Conservation (phyloP, 2,888 invertebrate species). For the Ophioninae sp. region DNA sequence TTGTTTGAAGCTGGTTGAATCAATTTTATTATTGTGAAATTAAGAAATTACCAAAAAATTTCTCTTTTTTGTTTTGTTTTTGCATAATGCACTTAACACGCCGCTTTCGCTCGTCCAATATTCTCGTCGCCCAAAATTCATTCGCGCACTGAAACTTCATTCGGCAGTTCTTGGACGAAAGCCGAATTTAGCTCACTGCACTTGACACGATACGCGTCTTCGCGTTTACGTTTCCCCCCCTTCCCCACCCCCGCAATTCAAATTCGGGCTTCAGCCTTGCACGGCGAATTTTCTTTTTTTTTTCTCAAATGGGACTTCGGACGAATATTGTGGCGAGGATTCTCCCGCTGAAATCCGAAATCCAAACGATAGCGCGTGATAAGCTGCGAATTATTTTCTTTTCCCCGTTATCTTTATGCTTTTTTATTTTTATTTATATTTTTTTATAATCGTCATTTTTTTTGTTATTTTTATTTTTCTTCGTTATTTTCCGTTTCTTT, state of each 20-base stretch:
- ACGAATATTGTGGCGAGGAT: conserved; percentile 4
- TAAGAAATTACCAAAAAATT: too few relatives aligned
- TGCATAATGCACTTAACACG: too few relatives aligned
- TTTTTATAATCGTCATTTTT: too few relatives aligned
- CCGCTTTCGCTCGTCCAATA: neutral
- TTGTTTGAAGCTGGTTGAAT: too few relatives aligned
- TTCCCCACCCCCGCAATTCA: neutral
- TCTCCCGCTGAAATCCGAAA: neutral
- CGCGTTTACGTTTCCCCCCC: neutral
- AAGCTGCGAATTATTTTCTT: neutral
- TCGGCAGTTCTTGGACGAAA: neutral
- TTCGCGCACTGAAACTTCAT: neutral
- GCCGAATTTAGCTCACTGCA: neutral
- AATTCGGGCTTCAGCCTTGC: conserved; percentile 11
- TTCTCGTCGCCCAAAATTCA: neutral
- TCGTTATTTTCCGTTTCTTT: too few relatives aligned
- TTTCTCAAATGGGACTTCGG: neutral
- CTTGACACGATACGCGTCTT: neutral
- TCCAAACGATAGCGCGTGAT: neutral
- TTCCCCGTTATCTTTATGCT: too few relatives aligned
- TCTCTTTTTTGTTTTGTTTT: too few relatives aligned
- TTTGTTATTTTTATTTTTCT: too few relatives aligned
- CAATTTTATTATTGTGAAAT: too few relatives aligned
- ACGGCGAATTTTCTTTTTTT: neutral
- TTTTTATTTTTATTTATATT: too few relatives aligned